These are phyloP conservation scores for Struthidea cinerea DNA, from an alignment of 2,113 vertebrate species.

Conservation along the genomic window DNA sequence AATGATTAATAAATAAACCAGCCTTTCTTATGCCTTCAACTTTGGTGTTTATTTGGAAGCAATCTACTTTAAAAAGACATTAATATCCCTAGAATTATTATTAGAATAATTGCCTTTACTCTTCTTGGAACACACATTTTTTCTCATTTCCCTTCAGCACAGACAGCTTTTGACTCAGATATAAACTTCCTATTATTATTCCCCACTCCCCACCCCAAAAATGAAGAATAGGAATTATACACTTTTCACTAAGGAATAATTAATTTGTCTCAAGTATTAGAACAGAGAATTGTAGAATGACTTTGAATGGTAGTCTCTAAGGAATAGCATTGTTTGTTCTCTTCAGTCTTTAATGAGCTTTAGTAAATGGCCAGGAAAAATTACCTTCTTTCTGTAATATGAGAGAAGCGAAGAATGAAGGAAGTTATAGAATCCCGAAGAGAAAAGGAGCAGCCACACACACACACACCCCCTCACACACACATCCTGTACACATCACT, in stretches of 20 bases:
- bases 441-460: constrained; percentile 58
- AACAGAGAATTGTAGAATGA: constrained; percentile 92
- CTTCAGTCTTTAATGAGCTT: constrained; percentile 94
- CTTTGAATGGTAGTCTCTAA: constrained; percentile 94
- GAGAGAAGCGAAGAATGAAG: constrained; percentile 87
- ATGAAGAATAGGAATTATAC: constrained; percentile 89
- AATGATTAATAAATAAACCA: constrained; percentile 80
- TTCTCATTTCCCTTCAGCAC: constrained; percentile 90
- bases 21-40: constrained; percentile 69
- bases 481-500: not conserved
- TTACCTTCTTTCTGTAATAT: constrained; percentile 89
- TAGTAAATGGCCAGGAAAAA: constrained; percentile 96
- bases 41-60: constrained; percentile 88
- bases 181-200: constrained; percentile 87
- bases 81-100: constrained; percentile 91
- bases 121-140: constrained; percentile 81
- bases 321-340: constrained; percentile 97
- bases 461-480: not conserved
- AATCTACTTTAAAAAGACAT: constrained; percentile 86
- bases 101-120: constrained; percentile 93
- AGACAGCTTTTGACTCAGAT: constrained; percentile 85
- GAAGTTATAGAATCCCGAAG: constrained; percentile 77
- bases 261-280: constrained; percentile 99
- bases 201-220: constrained; percentile 72
- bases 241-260: constrained; percentile 97